Percentiles rank a stretch among this genome's conserved stretches.
Evolutionary conservation across 2,797 vertebrate genomes (phyloP).

Genomic region (Semaprochilodus insignis): DNA sequence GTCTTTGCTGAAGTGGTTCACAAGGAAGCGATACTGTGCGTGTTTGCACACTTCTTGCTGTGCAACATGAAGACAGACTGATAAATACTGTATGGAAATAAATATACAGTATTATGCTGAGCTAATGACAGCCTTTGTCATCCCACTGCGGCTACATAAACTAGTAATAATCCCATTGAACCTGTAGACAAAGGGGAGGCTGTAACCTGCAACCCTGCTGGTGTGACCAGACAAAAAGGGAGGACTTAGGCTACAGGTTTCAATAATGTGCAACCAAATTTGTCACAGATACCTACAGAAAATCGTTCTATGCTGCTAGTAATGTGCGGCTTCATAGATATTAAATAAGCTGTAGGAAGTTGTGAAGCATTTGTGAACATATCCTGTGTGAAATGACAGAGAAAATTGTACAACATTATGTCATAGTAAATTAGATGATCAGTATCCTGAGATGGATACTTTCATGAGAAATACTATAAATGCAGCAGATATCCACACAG

Average conservation of each 20-base stretch:
- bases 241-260: neutral
- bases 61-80: neutral
- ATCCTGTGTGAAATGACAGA: neutral
- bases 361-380: neutral
- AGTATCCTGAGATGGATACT: too few relatives aligned
- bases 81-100: conserved; percentile 12
- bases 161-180: neutral
- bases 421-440: too few relatives aligned
- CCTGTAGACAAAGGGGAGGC: neutral
- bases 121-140: neutral
- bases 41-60: neutral
- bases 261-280: neutral
- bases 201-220: neutral
- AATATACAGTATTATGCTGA: neutral
- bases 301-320: neutral
- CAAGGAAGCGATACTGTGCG: neutral
- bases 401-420: neutral
- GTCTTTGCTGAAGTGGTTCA: neutral
- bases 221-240: neutral
- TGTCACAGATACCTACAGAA: neutral
- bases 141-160: neutral
- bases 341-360: neutral
- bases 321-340: too few relatives aligned
- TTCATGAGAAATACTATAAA: neutral
- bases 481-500: neutral